phyloP scores from a whole-genome alignment of 2,888 invertebrate genomes.

The Smittia aterrima region DNA sequence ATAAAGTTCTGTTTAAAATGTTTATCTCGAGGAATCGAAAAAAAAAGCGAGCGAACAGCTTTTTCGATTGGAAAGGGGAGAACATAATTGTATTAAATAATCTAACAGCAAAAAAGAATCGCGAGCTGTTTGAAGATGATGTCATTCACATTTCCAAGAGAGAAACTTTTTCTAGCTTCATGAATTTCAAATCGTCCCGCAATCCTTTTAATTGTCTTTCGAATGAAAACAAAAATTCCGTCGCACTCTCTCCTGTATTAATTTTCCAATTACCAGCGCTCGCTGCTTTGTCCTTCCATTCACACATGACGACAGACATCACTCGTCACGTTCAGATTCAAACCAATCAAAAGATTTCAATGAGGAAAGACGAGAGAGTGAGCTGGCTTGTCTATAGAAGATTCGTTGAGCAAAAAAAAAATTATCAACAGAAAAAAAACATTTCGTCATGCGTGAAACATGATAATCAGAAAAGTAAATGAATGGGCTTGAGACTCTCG shows the following conservation, averaged over 20 bases:
- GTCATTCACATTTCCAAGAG: too few species aligned
- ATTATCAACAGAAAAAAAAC: not conserved
- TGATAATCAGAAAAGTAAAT: constrained; percentile 39
- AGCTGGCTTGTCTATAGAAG: not conserved
- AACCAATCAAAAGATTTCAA: constrained; percentile 16
- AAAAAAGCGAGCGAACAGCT: not conserved
- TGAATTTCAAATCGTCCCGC: too few species aligned
- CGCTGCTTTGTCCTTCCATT: constrained; percentile 16
- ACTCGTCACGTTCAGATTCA: not conserved
- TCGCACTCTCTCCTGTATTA: not conserved
- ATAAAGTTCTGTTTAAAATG: not conserved
- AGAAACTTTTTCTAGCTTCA: too few species aligned
- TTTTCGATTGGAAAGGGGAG: not conserved
- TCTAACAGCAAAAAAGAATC: constrained; percentile 34
- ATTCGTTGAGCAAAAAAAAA: not conserved
- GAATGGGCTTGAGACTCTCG: constrained; percentile 21
- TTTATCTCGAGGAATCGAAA: constrained; percentile 12
- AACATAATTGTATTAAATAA: constrained; percentile 40
- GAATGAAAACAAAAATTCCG: not conserved
- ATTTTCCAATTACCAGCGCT: constrained; percentile 36
- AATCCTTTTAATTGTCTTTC: constrained; percentile 41
- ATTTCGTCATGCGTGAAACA: constrained; percentile 34
- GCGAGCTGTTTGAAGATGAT: not conserved
- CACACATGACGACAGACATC: not conserved
- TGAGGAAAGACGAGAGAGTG: not conserved